Evolutionary conservation across 2,113 vertebrate genomes (phyloP).

Genomic region (Zeus faber): DNA sequence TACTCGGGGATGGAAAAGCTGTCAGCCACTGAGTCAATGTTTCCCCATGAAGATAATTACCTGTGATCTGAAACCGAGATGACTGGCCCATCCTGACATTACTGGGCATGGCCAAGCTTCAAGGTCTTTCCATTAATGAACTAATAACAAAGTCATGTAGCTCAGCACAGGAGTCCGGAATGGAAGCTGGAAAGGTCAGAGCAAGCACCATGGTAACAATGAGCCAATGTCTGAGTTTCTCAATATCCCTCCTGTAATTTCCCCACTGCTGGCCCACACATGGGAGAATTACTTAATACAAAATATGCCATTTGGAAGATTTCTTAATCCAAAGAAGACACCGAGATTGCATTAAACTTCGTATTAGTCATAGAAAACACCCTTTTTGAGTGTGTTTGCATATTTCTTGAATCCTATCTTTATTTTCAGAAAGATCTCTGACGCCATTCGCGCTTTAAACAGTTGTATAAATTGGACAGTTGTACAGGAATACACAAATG

Average conservation of each 20-base stretch:
- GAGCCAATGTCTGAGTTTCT: conserved; percentile 39
- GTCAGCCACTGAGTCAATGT: conserved; percentile 50
- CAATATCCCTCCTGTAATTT: neutral
- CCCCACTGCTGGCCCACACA: neutral
- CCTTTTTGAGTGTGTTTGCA: no score
- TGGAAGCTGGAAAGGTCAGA: conserved; percentile 38
- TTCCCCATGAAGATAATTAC: conserved; percentile 57
- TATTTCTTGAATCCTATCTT: conserved; percentile 4
- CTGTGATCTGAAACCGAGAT: conserved; percentile 47
- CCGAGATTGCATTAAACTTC: neutral
- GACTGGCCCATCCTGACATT: conserved; percentile 29
- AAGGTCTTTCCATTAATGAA: conserved; percentile 61
- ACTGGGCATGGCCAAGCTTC: conserved; percentile 53
- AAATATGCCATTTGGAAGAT: neutral
- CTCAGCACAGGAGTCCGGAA: conserved; percentile 39
- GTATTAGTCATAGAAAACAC: no score
- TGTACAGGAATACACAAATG: no score
- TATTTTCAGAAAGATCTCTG: neutral
- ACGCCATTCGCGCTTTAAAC: no score
- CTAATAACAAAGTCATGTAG: conserved; percentile 56
- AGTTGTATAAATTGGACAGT: no score
- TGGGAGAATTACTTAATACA: neutral
- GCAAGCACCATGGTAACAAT: conserved; percentile 27
- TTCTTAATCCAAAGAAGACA: neutral
- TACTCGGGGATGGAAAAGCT: conserved; percentile 62